Conservation (phyloP, 2,113 vertebrate genomes). For the Diadophis punctatus region DNA sequence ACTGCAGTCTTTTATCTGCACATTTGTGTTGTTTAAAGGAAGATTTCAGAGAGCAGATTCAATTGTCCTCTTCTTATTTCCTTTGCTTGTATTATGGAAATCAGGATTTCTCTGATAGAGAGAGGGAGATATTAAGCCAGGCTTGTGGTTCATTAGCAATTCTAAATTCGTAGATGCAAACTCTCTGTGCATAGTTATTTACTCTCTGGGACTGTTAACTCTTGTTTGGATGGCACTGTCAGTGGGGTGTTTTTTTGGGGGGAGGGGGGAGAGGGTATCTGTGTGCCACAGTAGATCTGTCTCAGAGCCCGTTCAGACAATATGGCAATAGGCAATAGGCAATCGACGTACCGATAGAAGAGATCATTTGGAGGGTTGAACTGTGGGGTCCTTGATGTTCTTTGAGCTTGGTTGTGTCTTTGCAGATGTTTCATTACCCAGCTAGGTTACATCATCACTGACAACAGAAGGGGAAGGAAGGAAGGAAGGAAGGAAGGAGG, state of each 20-base stretch:
- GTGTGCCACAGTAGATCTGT: not conserved
- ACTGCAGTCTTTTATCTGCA: not conserved
- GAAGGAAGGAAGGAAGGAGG: too few relatives aligned
- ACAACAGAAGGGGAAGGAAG: not conserved
- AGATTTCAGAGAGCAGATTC: constrained; percentile 27
- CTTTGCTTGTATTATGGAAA: constrained; percentile 33
- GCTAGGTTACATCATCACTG: not conserved
- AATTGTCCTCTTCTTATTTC: constrained; percentile 26
- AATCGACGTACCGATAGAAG: not conserved
- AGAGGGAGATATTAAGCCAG: constrained; percentile 11
- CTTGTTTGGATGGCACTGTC: not conserved
- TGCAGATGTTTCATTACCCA: not conserved
- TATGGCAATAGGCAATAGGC: not conserved
- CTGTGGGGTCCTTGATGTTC: not conserved
- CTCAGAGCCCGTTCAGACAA: not conserved
- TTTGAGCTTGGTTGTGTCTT: not conserved
- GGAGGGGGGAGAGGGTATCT: not conserved
- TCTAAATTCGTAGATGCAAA: not conserved
- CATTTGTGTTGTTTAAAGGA: not conserved
- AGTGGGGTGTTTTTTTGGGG: too few relatives aligned
- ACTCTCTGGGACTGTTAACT: constrained; percentile 8
- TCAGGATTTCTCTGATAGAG: not conserved
- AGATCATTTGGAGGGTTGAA: not conserved
- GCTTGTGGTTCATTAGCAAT: constrained; percentile 6
- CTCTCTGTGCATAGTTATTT: not conserved